Base-by-base conservation (phyloP, 2,888 invertebrate species). In the Ophion slaviceki region DNA sequence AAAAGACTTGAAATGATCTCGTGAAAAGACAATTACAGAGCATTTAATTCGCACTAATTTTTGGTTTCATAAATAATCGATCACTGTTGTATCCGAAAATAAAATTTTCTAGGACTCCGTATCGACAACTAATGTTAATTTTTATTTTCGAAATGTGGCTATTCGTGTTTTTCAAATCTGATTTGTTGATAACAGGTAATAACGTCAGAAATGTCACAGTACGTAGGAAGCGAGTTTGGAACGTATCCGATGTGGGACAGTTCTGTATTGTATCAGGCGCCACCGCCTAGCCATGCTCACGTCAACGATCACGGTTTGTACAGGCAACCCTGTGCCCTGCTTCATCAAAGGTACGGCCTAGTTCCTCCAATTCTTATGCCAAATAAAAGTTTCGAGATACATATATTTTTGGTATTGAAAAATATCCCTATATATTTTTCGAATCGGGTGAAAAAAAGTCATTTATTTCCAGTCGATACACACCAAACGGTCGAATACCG, bases 161-260 rank as follows among this genome's bases (percentile, higher is more conserved):
- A 11, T 11, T 32, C 7, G 40, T 68, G 40, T 61, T 24, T 45
- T 61, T 79, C 8, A 0, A 40, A 82, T 67, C 17, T 3, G 4
- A 61, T 72, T 68, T 79, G n/a, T 28, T 32, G 47, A 10, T 59
- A 45, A 80, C 82, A 88, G 88, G 88, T 88, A 86, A 89, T 89
- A 64, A 90, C 89, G 28, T 77, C 90, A 74, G 91, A 92, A 72
- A 93, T 94, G 93, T 92, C 93, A 84, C 93, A 93, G 82, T 94
- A 94, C 91, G 91, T 92, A 28, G 92, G 92, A 85, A 91, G 91
- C 80, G 92, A 94, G 62, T 88, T 92, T 64, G 91, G 92, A 81
- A 91, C 90, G 82, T 94, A 94, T 80, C 93, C 93, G 17, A 92
- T 94, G 91, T 94, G 94, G 93, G 93, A 94, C 83, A 93, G 92